These are phyloP conservation scores for Tetranychus cinnabarinus DNA, from an alignment of 1,140 invertebrate species.

Conservation along the genomic window DNA sequence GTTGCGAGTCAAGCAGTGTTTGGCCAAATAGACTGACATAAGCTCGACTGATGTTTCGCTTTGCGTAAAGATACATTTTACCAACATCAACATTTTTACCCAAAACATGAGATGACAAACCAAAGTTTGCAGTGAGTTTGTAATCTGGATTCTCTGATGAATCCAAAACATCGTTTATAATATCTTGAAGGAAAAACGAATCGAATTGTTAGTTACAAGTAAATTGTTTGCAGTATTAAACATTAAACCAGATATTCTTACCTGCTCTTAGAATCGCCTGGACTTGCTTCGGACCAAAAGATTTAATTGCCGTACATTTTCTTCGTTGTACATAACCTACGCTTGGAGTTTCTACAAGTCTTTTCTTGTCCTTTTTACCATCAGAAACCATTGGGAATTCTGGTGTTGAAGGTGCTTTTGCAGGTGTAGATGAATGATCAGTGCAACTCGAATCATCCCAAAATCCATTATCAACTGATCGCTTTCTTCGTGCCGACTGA, in stretches of 20 bases:
- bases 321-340: background rate
- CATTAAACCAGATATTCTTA: background rate
- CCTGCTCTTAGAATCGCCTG: slow-evolving; percentile 1
- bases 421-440: background rate
- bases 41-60: slow-evolving; percentile 6
- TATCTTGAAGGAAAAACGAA: background rate
- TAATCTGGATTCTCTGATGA: slow-evolving; percentile 4
- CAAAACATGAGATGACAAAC: slow-evolving; percentile 8
- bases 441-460: slow-evolving; percentile 1
- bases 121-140: slow-evolving; percentile 11
- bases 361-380: background rate
- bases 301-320: slow-evolving; percentile 2
- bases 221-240: too few relatives aligned
- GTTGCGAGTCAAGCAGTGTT: slow-evolving; percentile 1
- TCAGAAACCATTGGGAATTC: background rate
- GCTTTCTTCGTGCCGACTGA: background rate
- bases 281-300: slow-evolving; percentile 1
- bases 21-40: slow-evolving; percentile 7
- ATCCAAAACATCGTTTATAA: background rate
- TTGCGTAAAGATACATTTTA: slow-evolving; percentile 8
- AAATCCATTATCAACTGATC: background rate
- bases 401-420: background rate
- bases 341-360: too few relatives aligned
- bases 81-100: slow-evolving; percentile 12
- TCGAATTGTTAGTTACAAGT: background rate